phyloP scores from a whole-genome alignment of 2,888 invertebrate genomes.

The Cataglyphis livida region DNA sequence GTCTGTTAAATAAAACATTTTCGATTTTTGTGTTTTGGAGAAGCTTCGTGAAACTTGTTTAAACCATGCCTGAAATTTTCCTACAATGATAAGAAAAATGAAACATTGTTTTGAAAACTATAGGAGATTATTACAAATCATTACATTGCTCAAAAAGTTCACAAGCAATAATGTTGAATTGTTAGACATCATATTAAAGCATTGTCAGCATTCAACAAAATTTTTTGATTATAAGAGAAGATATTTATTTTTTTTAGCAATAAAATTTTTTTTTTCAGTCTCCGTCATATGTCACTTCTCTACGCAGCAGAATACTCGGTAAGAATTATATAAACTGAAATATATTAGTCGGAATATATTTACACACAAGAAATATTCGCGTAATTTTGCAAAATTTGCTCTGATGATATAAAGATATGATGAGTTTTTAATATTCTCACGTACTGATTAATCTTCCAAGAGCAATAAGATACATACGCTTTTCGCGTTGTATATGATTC shows the following conservation, averaged over 20 bases:
- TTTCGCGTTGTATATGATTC: not conserved
- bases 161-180: not conserved
- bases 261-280: not conserved
- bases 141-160: not conserved
- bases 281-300: not conserved
- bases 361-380: not conserved
- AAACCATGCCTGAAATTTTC: not conserved
- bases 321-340: not conserved
- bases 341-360: conserved; percentile 20
- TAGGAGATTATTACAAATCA: not conserved
- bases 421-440: conserved; percentile 32
- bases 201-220: not conserved
- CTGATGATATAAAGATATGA: not conserved
- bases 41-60: not conserved
- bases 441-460: not conserved
- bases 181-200: not conserved
- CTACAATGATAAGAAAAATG: not conserved
- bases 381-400: not conserved
- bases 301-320: not conserved
- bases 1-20: not conserved
- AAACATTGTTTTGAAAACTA: not conserved
- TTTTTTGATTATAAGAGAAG: not conserved
- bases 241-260: not conserved
- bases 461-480: not conserved
- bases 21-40: not conserved